Percentiles rank a stretch among this genome's conserved stretches.
Conservation (phyloP, 2,797 vertebrate genomes). For the Sandelia bainsii region DNA sequence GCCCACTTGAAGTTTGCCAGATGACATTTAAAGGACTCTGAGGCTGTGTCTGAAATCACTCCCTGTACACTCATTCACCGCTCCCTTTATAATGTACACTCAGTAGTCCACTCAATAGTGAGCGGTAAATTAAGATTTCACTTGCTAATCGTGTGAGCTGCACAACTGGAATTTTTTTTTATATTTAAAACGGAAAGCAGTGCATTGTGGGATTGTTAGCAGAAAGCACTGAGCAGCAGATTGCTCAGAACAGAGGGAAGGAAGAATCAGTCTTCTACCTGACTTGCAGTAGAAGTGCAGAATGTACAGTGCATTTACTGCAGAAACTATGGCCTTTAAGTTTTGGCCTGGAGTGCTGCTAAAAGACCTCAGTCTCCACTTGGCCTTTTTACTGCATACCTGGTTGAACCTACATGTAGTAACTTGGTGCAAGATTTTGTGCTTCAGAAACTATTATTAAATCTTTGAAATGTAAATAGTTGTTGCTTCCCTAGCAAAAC, state of each 20-base stretch:
- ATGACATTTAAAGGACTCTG: not conserved
- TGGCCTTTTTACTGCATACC: constrained; percentile 1
- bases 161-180: no score
- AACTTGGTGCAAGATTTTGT: not conserved
- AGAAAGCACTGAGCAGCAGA: no score
- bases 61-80: no score
- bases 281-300: constrained; percentile 2
- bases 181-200: no score
- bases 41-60: no score
- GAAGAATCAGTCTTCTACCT: not conserved
- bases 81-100: no score
- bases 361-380: constrained; percentile 9
- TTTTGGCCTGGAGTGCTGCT: constrained; percentile 16
- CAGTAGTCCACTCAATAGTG: no score
- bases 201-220: no score
- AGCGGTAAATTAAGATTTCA: no score
- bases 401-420: constrained; percentile 6
- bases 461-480: not conserved
- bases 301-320: constrained; percentile 11
- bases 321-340: constrained; percentile 17
- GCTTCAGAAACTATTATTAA: not conserved
- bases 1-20: no score
- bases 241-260: no score
- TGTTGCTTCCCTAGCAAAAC: constrained; percentile 1
- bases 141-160: no score